Base-by-base conservation (phyloP, 1,140 invertebrate genomes). In the Apis cerana region DNA sequence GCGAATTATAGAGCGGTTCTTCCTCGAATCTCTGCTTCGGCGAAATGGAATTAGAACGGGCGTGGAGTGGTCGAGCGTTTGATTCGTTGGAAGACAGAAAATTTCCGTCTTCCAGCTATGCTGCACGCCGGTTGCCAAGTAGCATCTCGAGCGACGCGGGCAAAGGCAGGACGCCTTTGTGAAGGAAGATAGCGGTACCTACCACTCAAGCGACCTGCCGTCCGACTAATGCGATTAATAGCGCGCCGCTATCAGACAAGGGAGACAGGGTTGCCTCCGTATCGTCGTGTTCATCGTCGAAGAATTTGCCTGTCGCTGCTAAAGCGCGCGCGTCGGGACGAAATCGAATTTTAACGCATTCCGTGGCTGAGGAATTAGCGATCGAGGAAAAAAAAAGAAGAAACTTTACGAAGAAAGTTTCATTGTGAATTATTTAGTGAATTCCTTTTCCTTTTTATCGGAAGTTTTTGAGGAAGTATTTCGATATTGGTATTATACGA, bases 201-300 rank as follows among this genome's bases (percentile, higher is more conserved):
- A 83, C 90, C 85, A 91, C 88, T 90, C 85, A 85, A 85, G 87
- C 84, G 75, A 86, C 84, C 80, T 71, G 72, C 83, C 88, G 83
- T 85, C 90, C 87, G 85, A 83, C 89, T 92, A 93, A 93, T 92
- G 77, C 91, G 90, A 93, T 92, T 93, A 93, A 92, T 91, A 89
- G 85, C 82, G 87, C 83, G 75, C 75, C 76, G 89, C 87, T 91
- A 79, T 83, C 85, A 83, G 79, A 89, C 85, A 88, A 92, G 89
- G 77, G 83, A 88, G 89, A 89, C 82, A 88, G 77, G 58, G 33
- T 76, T 76, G 82, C 69, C 74, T 82, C 75, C 74, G 84, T 80
- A 76, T 80, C 62, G 70, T 79, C 27, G 61, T 62, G 79, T 80
- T 80, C 67, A 65, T 75, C 67, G 69, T 27, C 69, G 82, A 88